Conservation (phyloP, 1,140 invertebrate genomes). For the Ridgeia piscesae region DNA sequence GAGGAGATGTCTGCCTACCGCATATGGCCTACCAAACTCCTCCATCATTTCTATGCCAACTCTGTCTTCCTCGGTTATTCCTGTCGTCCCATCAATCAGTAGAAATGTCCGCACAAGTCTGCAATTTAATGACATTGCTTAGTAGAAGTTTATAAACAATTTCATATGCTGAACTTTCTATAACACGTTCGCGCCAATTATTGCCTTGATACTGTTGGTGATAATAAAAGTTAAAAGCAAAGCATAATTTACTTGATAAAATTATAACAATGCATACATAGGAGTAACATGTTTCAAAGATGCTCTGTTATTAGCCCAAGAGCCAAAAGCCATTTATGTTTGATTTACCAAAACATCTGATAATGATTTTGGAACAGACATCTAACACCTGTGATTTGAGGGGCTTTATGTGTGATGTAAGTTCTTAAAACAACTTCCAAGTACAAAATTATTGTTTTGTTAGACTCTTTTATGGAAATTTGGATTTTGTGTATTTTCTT, state of each 20-base stretch:
- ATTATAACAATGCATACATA: not conserved
- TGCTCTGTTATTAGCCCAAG: too few relatives aligned
- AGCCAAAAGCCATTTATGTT: too few relatives aligned
- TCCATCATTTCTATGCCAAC: slow-evolving; percentile 52
- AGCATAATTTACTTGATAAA: not conserved
- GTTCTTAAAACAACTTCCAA: too few relatives aligned
- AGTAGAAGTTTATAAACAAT: slow-evolving; percentile 15
- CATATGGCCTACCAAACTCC: slow-evolving; percentile 47
- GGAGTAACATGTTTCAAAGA: not conserved
- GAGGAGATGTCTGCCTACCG: slow-evolving; percentile 36
- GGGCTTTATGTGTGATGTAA: too few relatives aligned
- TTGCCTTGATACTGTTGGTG: not conserved
- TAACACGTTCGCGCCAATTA: not conserved
- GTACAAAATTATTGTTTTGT: too few relatives aligned
- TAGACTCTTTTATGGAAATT: too few relatives aligned
- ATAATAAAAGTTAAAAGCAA: not conserved
- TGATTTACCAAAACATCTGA: too few relatives aligned
- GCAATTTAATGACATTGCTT: slow-evolving; percentile 22
- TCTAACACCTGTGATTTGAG: too few relatives aligned
- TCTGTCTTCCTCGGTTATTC: slow-evolving; percentile 43
- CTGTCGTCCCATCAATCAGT: slow-evolving; percentile 45
- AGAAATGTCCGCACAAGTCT: slow-evolving; percentile 49
- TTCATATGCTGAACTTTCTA: not conserved
- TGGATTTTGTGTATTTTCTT: too few relatives aligned
- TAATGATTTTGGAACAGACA: too few relatives aligned